Percentiles rank a stretch among this genome's conserved stretches.
These are phyloP conservation scores for Gadopsis marmoratus DNA, from an alignment of 2,797 vertebrate genomes.

Conservation along the genomic window DNA sequence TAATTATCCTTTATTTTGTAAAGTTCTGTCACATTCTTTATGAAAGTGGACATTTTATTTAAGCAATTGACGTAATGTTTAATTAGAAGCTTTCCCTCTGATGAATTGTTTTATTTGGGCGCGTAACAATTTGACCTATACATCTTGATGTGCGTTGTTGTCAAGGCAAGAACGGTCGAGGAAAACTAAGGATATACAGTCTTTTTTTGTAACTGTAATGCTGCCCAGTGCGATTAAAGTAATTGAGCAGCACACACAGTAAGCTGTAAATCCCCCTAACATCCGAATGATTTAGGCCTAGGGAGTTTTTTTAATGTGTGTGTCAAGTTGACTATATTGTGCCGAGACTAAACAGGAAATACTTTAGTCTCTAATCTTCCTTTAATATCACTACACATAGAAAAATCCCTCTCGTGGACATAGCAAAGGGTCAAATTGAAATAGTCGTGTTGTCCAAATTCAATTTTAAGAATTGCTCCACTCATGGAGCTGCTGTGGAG, in stretches of 20 bases:
- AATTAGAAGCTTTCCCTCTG: neutral
- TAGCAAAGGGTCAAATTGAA: neutral
- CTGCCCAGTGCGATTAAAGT: neutral
- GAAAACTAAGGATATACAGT: neutral
- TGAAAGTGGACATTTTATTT: neutral
- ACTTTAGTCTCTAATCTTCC: neutral
- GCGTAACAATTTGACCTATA: neutral
- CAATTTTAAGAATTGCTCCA: neutral
- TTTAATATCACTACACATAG: neutral
- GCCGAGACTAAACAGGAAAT: neutral
- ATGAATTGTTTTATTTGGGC: neutral
- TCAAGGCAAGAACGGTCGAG: neutral
- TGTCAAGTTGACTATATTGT: no score
- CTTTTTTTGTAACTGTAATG: neutral
- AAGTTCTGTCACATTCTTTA: neutral
- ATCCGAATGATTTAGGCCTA: neutral
- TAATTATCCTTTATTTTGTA: neutral
- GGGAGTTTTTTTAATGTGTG: neutral
- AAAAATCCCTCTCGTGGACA: neutral
- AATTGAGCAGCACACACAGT: no score
- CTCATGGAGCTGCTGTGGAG: neutral
- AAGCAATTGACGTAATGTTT: neutral
- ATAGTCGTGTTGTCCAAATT: neutral
- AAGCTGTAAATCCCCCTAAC: no score
- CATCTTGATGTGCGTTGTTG: neutral